phyloP scores from a whole-genome alignment of 2,113 vertebrate species.

The Daboia siamensis region DNA sequence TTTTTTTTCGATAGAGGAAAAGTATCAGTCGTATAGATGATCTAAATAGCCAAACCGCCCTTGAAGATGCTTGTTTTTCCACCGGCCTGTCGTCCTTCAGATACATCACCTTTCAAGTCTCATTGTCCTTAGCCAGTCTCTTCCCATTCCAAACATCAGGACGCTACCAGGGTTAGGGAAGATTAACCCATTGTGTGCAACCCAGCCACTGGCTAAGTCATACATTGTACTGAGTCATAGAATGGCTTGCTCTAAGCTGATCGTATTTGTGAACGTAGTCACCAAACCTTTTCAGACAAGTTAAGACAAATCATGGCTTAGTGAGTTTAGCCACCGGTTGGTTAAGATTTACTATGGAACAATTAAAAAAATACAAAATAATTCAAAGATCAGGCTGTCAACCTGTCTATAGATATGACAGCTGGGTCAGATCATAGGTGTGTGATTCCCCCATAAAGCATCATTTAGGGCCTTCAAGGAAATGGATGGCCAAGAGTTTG shows the following conservation, averaged over 20 bases:
- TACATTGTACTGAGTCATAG: neutral
- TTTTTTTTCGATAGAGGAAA: neutral
- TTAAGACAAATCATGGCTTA: neutral
- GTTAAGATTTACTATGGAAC: neutral
- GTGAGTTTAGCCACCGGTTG: neutral
- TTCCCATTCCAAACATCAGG: neutral
- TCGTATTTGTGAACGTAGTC: neutral
- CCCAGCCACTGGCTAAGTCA: neutral
- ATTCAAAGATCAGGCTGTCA: neutral
- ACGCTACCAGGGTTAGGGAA: neutral
- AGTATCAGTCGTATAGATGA: neutral
- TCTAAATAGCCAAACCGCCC: neutral
- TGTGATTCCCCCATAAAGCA: neutral
- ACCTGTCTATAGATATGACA: neutral
- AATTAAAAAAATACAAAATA: neutral
- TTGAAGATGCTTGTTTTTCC: neutral
- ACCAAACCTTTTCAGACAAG: neutral
- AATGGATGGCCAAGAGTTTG: neutral
- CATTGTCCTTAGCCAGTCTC: neutral
- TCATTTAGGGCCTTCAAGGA: neutral
- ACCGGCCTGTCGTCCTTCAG: neutral
- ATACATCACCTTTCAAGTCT: neutral
- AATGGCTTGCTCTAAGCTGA: neutral
- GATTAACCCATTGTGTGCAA: neutral
- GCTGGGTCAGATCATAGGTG: neutral